Conservation (phyloP, 2,797 vertebrate genomes). For the Sebastes diaconus region DNA sequence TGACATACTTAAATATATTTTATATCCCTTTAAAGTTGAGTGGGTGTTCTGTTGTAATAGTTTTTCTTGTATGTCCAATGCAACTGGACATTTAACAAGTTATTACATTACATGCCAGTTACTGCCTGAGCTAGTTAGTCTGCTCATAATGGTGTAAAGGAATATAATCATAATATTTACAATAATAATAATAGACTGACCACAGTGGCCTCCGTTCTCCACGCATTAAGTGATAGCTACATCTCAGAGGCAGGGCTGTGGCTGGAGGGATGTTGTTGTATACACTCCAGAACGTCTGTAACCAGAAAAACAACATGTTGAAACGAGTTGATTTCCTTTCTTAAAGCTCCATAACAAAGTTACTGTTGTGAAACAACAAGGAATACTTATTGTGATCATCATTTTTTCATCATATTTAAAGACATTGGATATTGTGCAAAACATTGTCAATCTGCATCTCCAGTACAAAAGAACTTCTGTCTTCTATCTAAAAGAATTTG, state of each 20-base stretch:
- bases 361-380: background rate
- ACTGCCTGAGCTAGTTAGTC: background rate
- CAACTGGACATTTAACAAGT: background rate
- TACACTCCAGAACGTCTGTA: conserved; percentile 93
- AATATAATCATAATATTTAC: background rate
- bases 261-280: conserved; percentile 94
- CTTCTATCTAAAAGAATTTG: background rate
- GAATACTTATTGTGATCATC: background rate
- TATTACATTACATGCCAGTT: background rate
- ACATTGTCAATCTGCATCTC: background rate
- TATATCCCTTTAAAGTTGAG: background rate
- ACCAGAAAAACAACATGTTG: background rate
- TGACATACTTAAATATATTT: background rate
- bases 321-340: background rate
- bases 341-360: background rate
- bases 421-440: background rate
- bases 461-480: background rate
- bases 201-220: conserved; percentile 90
- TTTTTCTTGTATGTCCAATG: background rate
- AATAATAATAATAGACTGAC: conserved; percentile 70
- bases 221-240: conserved; percentile 93
- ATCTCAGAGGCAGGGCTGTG: conserved; percentile 86
- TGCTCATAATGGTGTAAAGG: background rate
- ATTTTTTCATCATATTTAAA: background rate
- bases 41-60: background rate